Conservation (phyloP, 30 jellyfish, hydroid and myxozoan species). For the Pelagia noctiluca region DNA sequence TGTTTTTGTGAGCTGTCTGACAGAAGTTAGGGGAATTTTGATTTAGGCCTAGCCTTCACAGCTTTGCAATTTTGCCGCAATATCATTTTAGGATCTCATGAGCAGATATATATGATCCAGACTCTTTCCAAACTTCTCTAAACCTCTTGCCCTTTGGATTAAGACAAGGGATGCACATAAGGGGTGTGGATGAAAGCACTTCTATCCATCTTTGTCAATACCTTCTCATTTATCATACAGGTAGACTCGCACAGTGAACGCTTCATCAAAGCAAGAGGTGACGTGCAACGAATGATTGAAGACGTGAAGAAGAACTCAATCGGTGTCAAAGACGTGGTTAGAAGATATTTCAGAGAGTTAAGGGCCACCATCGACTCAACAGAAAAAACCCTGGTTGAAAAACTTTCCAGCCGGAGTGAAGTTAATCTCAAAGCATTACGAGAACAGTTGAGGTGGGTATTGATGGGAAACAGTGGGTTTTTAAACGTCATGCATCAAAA, state of each 20-base stretch:
- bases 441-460: conserved; percentile 65
- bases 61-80: not conserved
- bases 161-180: not conserved
- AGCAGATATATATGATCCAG: too few relatives aligned
- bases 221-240: not conserved
- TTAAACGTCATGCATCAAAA: too few relatives aligned
- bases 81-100: not conserved
- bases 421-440: conserved; percentile 50
- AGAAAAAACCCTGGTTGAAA: conserved; percentile 50
- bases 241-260: conserved; percentile 74
- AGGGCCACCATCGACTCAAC: conserved; percentile 60
- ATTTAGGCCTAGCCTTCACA: too few relatives aligned
- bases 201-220: not conserved
- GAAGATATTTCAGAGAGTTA: conserved; percentile 60
- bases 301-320: conserved; percentile 62
- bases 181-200: not conserved
- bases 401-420: conserved; percentile 37
- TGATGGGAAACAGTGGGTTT: too few relatives aligned
- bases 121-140: too few relatives aligned
- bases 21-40: too few relatives aligned
- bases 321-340: conserved; percentile 48
- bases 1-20: too few relatives aligned
- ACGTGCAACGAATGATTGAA: conserved; percentile 77
- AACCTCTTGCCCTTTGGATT: not conserved
- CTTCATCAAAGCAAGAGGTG: conserved; percentile 60